Evolutionary conservation across 1,140 invertebrate genomes (phyloP), one percentile per base, ranked within the genome.

Genomic region (Drosophila erecta): DNA sequence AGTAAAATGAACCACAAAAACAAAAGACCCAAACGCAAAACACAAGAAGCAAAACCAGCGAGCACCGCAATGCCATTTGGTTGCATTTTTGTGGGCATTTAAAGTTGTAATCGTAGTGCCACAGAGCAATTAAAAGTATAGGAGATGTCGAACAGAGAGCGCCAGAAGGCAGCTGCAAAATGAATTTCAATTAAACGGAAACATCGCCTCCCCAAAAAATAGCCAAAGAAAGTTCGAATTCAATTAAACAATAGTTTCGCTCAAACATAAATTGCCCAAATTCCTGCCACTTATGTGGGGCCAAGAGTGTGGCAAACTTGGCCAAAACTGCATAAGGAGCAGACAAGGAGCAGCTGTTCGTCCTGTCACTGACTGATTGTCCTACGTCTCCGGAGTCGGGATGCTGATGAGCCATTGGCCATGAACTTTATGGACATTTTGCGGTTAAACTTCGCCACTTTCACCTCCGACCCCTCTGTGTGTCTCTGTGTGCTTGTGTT

Each of bases 371-470:
- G 64, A 69, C 40, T 55, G 62, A 69, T 70, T 67, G 33, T 38
- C 62, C 58, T 49, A 41, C 17, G 38, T 50, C 55, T 50, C 12
- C 10, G 41, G 41, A 20, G 17, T 10, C 43, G 30, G 30, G 30
- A 10, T 30, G 30, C 1, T 81, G 53, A 41, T 78, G 79, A 78
- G 74, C 74, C 79, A 76, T 54, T 76, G 83, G 51, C 83, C 79
- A 61, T 79, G 47, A 81, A 71, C 70, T 76, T 87, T 70, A 69
- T 79, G 74, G 41, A 85, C 65, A 64, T 50, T 79, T 62, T 76
- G 76, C 57, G 81, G 76, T 56, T 55, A 40, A 70, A 70, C 64
- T 62, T 58, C 54, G 58, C 30, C 41, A 56, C 55, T 44, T n/a
- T 46, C 20, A 33, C 65, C 40, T 77, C 30, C 47, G 43, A 27